A percentile compares a stretch with the other conserved stretches of the same genome.
These are phyloP conservation scores for Pollenia griseotomentosa DNA, from an alignment of 2,888 invertebrate species.

Conservation along the genomic window DNA sequence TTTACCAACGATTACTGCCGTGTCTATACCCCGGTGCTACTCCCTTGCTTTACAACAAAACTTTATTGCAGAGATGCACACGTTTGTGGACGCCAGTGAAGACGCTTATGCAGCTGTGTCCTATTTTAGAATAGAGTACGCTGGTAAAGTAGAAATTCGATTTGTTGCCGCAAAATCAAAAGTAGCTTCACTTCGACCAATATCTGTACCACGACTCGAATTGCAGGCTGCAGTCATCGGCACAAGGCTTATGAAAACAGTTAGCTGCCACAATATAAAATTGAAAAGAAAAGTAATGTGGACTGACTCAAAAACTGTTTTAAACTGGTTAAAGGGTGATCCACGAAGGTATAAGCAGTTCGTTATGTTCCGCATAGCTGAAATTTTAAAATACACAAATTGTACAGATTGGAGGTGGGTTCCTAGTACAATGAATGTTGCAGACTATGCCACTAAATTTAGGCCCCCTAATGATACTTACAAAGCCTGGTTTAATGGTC, in stretches of 20 bases:
- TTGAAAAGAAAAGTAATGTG: background rate
- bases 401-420: no score
- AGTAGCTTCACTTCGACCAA: constrained; percentile 8
- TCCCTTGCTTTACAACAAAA: constrained; percentile 19
- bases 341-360: background rate
- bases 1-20: no score
- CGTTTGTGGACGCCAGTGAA: constrained; percentile 44
- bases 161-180: constrained; percentile 5
- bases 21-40: background rate
- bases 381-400: no score
- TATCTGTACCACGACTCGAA: constrained; percentile 10
- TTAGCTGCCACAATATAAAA: constrained; percentile 2
- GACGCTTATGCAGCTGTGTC: constrained; percentile 5
- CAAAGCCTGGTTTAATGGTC: constrained; percentile 12
- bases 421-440: no score
- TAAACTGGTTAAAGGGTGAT: background rate
- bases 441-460: constrained; percentile 23
- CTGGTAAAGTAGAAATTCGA: background rate
- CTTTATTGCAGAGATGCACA: constrained; percentile 26
- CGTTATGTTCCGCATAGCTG: no score
- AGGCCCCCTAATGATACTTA: constrained; percentile 8
- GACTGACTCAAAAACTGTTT: constrained; percentile 10
- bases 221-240: background rate
- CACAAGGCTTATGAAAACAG: background rate
- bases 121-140: background rate